These are phyloP conservation scores for Osmerus mordax DNA, from an alignment of 2,113 vertebrate species.

Conservation along the genomic window DNA sequence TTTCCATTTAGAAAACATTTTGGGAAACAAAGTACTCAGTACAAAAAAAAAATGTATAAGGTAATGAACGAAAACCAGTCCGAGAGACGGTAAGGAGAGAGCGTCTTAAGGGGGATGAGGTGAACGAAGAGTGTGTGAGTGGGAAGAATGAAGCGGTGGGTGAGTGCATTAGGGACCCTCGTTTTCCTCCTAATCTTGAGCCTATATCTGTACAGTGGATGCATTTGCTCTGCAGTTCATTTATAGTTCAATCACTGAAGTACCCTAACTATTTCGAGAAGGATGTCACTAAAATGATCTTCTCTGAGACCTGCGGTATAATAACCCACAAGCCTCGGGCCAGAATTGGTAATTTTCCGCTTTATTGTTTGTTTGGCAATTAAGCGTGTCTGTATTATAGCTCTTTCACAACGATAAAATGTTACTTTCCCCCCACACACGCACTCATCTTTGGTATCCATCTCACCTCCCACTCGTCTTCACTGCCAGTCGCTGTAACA, in stretches of 20 bases:
- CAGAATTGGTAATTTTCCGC: constrained; percentile 45
- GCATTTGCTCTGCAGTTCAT: constrained; percentile 45
- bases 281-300: background rate
- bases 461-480: constrained; percentile 69
- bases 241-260: background rate
- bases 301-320: background rate
- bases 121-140: constrained; percentile 39
- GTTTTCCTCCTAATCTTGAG: constrained; percentile 31
- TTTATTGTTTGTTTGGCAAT: constrained; percentile 70
- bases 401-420: constrained; percentile 67
- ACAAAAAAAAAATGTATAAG: too few species aligned
- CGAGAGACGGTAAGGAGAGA: constrained; percentile 20
- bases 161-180: constrained; percentile 54
- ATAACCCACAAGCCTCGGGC: background rate
- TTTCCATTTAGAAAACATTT: too few species aligned
- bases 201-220: constrained; percentile 51
- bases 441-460: too few species aligned
- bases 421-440: constrained; percentile 68
- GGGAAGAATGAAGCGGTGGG: constrained; percentile 50
- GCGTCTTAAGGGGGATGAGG: constrained; percentile 23
- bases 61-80: background rate
- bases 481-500: constrained; percentile 68
- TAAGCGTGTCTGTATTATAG: constrained; percentile 62
- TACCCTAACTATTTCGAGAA: background rate
- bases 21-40: too few species aligned